Evolutionary conservation across 2,888 invertebrate species (phyloP).

Genomic region (Aphrophora alni): DNA sequence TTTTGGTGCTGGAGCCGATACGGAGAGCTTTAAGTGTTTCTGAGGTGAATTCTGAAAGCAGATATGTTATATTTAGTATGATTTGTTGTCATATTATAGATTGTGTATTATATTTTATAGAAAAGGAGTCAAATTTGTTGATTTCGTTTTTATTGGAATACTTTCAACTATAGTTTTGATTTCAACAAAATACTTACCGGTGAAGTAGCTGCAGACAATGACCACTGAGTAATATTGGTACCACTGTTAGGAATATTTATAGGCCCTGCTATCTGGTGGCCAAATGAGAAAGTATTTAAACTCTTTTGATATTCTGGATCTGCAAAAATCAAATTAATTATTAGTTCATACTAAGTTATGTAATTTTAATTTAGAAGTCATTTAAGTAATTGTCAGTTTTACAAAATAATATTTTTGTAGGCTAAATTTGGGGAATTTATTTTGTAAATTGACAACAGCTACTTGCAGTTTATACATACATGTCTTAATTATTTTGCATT

Average conservation of each 20-base stretch:
- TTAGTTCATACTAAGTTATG: neutral
- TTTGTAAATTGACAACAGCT: too few relatives aligned
- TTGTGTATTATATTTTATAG: neutral
- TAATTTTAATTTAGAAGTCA: too few relatives aligned
- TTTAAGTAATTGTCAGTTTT: too few relatives aligned
- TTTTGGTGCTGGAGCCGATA: constrained; percentile 57
- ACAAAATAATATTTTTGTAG: too few relatives aligned
- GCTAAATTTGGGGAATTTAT: too few relatives aligned
- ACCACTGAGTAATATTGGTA: constrained; percentile 46
- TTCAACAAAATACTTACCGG: constrained; percentile 46
- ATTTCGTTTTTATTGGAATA: neutral
- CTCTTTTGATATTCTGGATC: constrained; percentile 88
- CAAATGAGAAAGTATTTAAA: constrained; percentile 40
- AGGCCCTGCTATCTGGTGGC: constrained; percentile 52
- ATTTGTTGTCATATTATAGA: neutral
- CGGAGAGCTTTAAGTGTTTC: constrained; percentile 72
- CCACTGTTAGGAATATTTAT: constrained; percentile 54
- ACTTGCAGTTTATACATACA: too few relatives aligned
- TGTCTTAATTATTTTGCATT: too few relatives aligned
- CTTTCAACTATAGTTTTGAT: neutral
- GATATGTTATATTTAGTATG: constrained; percentile 12
- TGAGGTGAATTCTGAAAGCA: constrained; percentile 61
- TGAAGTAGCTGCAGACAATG: constrained; percentile 49
- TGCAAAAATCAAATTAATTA: too few relatives aligned
- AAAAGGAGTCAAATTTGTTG: neutral